phyloP scores from a whole-genome alignment of 2,113 vertebrate species.

The Monarcha castaneiventris region DNA sequence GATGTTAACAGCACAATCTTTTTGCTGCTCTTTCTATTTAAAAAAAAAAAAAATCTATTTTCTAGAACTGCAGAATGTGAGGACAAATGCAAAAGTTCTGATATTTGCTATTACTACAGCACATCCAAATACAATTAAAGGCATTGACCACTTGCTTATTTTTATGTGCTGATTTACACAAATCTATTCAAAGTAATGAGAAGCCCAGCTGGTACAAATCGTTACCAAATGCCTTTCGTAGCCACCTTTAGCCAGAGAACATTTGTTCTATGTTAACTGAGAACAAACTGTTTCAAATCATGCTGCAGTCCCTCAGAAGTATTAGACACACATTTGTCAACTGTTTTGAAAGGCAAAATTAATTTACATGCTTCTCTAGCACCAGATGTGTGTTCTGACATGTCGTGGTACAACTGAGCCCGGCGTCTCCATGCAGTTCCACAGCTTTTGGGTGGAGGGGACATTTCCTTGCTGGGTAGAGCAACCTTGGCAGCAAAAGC shows the following conservation, averaged over 20 bases:
- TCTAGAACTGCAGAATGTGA: background rate
- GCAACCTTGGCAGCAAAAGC: slow-evolving; percentile 68
- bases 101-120: background rate
- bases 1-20: slow-evolving; percentile 39
- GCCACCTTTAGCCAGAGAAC: slow-evolving; percentile 52
- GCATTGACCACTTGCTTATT: slow-evolving; percentile 60
- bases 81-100: background rate
- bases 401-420: background rate
- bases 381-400: slow-evolving; percentile 52
- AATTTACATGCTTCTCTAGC: slow-evolving; percentile 28
- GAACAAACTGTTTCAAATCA: slow-evolving; percentile 60
- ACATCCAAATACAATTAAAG: slow-evolving; percentile 38
- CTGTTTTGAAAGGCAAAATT: slow-evolving; percentile 36
- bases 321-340: slow-evolving; percentile 30
- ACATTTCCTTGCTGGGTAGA: slow-evolving; percentile 13
- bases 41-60: background rate
- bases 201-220: slow-evolving; percentile 42
- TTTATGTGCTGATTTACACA: slow-evolving; percentile 46
- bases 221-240: slow-evolving; percentile 45
- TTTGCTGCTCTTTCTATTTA: background rate
- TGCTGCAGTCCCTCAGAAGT: slow-evolving; percentile 38
- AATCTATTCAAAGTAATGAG: slow-evolving; percentile 58
- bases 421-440: background rate
- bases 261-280: slow-evolving; percentile 42
- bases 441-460: background rate